phyloP scores from a whole-genome alignment of 2,113 vertebrate species.

The Neoarius graeffei region DNA sequence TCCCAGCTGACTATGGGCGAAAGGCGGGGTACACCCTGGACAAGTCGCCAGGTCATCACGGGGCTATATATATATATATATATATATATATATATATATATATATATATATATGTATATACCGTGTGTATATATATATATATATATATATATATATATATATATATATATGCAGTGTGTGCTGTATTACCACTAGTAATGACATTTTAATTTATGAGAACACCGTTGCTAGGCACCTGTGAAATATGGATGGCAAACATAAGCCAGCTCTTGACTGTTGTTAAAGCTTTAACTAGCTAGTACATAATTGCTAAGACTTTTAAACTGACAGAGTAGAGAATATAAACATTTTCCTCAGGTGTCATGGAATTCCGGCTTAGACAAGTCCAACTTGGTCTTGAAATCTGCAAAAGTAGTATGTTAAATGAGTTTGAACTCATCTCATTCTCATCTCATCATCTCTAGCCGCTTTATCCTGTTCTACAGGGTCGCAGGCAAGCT shows the following conservation, averaged over 20 bases:
- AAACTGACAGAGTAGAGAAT: not conserved
- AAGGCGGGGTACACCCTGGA: no score
- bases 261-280: not conserved
- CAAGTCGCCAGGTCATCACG: no score
- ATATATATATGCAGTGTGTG: no score
- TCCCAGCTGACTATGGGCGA: no score
- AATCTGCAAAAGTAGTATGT: not conserved
- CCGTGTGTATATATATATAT: no score
- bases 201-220: not conserved
- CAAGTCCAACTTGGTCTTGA: not conserved
- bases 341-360: not conserved
- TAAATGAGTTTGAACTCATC: not conserved
- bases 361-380: not conserved
- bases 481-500: no score
- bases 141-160: no score
- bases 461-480: no score
- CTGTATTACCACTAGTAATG: not conserved
- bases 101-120: no score
- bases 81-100: no score
- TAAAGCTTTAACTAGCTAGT: not conserved
- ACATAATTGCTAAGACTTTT: not conserved
- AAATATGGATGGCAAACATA: not conserved
- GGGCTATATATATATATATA: no score
- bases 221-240: not conserved
- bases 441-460: no score